Percentiles rank a stretch among this genome's conserved stretches.
Conservation (phyloP, 2,113 vertebrate species). For the Cyanoderma ruficeps region DNA sequence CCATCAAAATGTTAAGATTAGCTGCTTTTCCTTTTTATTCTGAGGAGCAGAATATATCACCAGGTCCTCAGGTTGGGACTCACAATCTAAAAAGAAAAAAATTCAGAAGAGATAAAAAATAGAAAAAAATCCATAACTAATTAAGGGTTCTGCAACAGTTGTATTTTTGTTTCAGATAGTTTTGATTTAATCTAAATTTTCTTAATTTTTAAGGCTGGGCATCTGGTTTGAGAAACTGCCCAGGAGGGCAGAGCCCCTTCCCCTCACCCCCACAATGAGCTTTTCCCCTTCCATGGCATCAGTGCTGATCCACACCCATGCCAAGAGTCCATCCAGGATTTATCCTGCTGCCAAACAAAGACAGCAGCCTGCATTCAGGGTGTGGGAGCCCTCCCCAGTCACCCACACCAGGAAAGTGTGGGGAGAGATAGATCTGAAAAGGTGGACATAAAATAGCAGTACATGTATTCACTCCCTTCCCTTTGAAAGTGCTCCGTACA, state of each 20-base stretch:
- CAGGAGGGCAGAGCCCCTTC: not conserved
- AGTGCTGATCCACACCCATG: not conserved
- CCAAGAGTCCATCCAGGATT: not conserved
- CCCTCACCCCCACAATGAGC: fast-evolving
- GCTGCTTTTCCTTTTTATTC: not conserved
- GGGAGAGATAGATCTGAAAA: not conserved
- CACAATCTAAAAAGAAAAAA: not conserved
- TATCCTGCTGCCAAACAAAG: not conserved
- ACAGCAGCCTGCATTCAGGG: not conserved
- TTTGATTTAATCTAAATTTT: not conserved
- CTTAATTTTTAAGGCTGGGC: not conserved
- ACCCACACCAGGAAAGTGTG: fast-evolving
- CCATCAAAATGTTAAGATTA: not conserved
- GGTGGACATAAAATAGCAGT: not conserved
- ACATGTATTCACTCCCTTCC: not conserved
- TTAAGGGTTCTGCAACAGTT: not conserved
- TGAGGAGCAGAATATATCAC: not conserved
- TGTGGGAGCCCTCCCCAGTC: not conserved
- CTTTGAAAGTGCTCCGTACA: not conserved
- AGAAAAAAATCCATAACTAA: not conserved
- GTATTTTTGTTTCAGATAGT: not conserved
- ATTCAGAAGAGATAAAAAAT: not conserved
- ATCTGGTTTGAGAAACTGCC: not conserved
- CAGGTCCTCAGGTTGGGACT: not conserved
- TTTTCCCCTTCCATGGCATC: not conserved